Percentiles rank a stretch among this genome's conserved stretches.
phyloP scores from a whole-genome alignment of 1,140 invertebrate genomes.

The Sarcophaga bullata region DNA sequence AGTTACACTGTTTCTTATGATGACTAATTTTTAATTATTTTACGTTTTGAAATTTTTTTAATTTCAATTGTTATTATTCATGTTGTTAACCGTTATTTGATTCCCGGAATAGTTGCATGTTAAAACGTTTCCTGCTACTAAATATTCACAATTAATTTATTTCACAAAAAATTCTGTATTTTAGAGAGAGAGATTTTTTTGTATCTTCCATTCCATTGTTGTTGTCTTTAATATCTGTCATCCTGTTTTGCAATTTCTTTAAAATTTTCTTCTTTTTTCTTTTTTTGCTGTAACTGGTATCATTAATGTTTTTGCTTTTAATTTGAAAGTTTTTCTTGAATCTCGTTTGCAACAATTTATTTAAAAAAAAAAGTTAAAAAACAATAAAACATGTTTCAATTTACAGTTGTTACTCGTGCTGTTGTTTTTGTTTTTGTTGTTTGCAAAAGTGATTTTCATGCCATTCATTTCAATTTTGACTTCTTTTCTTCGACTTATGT shows the following conservation, averaged over 20 bases:
- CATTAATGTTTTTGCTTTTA: neutral
- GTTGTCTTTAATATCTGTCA: neutral
- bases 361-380: neutral
- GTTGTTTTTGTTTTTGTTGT: too few species aligned
- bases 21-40: too few species aligned
- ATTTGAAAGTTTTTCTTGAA: neutral
- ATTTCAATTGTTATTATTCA: too few species aligned
- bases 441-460: neutral
- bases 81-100: neutral
- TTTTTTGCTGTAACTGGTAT: neutral
- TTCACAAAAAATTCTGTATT: too few species aligned
- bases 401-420: neutral
- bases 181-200: too few species aligned
- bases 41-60: too few species aligned
- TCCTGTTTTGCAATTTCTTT: neutral
- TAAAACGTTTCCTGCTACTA: neutral
- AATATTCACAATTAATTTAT: neutral
- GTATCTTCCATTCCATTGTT: too few species aligned
- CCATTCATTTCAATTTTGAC: neutral
- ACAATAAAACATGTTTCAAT: conserved; percentile 15
- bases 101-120: neutral
- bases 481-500: neutral
- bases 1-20: too few species aligned
- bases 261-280: neutral
- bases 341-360: conserved; percentile 10